A percentile compares a stretch with the other conserved stretches of the same genome.
Conservation (phyloP, 2,113 vertebrate species). For the Dinomys branickii region DNA sequence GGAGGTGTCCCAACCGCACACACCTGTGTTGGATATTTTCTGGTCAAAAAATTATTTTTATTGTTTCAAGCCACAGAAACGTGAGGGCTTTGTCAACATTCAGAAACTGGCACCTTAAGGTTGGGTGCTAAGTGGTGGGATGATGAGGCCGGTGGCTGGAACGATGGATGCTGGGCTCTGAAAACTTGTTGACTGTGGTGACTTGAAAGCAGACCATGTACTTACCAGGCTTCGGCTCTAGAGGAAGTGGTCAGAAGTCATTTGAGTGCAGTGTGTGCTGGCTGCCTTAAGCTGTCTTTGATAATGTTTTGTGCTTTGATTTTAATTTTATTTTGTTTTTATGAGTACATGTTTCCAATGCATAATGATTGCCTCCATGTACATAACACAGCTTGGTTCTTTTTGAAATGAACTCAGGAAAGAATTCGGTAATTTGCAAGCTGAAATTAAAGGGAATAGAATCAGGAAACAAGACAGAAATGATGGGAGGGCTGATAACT, state of each 20-base stretch:
- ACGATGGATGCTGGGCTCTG: background rate
- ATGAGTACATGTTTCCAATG: background rate
- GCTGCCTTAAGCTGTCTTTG: background rate
- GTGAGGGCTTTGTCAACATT: background rate
- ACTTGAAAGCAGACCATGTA: background rate
- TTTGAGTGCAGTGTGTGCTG: background rate
- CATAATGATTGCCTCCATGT: background rate
- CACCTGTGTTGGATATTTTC: background rate
- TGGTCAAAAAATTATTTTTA: background rate
- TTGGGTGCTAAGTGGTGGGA: background rate
- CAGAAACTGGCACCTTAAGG: background rate
- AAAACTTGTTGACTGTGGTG: background rate
- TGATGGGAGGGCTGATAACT: background rate
- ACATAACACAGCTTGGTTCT: background rate
- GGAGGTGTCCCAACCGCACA: background rate
- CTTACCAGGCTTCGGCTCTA: background rate
- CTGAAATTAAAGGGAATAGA: background rate
- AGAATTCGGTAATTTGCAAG: background rate
- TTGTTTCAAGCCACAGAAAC: background rate
- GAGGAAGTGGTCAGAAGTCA: background rate
- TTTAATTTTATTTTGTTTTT: background rate
- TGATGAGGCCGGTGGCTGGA: background rate
- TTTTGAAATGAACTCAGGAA: background rate
- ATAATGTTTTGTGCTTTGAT: background rate
- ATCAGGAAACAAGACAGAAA: background rate